These are phyloP conservation scores for Zophobas atratus DNA, from an alignment of 1,140 invertebrate species.

Conservation along the genomic window DNA sequence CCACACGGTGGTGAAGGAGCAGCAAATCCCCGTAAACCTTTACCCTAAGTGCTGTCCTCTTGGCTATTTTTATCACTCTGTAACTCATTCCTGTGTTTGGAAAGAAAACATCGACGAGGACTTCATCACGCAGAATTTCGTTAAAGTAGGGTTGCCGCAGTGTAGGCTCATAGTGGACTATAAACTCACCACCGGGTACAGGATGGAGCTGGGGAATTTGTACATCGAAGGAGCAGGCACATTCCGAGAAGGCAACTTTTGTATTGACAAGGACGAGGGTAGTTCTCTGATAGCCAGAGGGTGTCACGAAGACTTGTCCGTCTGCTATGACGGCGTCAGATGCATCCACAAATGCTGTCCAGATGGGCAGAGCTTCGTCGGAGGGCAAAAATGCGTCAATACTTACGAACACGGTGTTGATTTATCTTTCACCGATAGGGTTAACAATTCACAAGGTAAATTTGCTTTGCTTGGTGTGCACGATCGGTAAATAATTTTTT, in stretches of 20 bases:
- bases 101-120: constrained; percentile 20
- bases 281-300: constrained; percentile 50
- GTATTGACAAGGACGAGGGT: constrained; percentile 51
- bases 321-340: constrained; percentile 48
- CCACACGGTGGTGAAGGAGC: constrained; percentile 16
- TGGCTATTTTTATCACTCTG: constrained; percentile 51
- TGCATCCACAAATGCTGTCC: constrained; percentile 60
- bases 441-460: constrained; percentile 55
- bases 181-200: constrained; percentile 1
- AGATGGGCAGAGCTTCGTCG: constrained; percentile 61
- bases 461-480: background rate
- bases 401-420: constrained; percentile 55
- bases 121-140: constrained; percentile 49
- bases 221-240: background rate
- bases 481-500: too few species aligned
- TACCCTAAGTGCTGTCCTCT: constrained; percentile 62
- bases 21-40: constrained; percentile 10
- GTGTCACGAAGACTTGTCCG: constrained; percentile 48
- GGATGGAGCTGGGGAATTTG: constrained; percentile 24
- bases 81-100: constrained; percentile 52
- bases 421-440: constrained; percentile 47
- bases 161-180: constrained; percentile 56
- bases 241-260: constrained; percentile 46
- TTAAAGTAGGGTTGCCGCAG: constrained; percentile 55
- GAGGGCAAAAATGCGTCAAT: constrained; percentile 53